phyloP scores from a whole-genome alignment of 2,888 invertebrate species.

The Clistopyga incitator region DNA sequence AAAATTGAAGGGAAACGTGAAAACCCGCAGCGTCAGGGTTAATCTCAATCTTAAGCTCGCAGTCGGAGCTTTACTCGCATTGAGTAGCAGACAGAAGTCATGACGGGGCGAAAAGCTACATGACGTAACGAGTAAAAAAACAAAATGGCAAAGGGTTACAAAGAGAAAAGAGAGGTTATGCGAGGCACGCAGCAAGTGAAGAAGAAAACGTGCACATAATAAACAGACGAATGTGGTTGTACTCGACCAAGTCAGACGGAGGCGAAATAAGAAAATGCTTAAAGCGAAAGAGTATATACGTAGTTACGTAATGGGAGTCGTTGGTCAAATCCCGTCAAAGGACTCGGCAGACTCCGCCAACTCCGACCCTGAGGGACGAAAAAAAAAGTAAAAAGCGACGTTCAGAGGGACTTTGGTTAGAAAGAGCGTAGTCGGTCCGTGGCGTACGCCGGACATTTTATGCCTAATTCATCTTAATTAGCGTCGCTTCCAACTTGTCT shows the following conservation, averaged over 20 bases:
- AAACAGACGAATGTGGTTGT: slow-evolving; percentile 5
- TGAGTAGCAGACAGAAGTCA: background rate
- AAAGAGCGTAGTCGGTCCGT: background rate
- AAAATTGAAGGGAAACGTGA: background rate
- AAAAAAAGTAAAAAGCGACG: slow-evolving; percentile 35
- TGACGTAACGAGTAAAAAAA: slow-evolving; percentile 17
- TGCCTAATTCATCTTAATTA: slow-evolving; percentile 70
- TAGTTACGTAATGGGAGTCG: slow-evolving; percentile 25
- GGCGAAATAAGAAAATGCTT: slow-evolving; percentile 42
- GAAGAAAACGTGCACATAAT: background rate
- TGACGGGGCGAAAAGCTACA: background rate
- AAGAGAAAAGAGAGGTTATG: background rate
- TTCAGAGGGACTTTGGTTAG: slow-evolving; percentile 18
- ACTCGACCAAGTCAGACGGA: slow-evolving; percentile 22
- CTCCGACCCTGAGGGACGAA: slow-evolving; percentile 21
- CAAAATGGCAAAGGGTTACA: background rate
- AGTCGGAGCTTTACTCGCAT: slow-evolving; percentile 35
- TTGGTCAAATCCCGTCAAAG: slow-evolving; percentile 38
- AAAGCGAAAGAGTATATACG: slow-evolving; percentile 27
- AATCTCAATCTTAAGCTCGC: background rate
- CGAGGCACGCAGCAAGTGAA: slow-evolving; percentile 4
- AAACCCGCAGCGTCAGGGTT: background rate
- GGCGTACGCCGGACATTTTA: slow-evolving; percentile 53
- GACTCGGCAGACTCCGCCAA: background rate
- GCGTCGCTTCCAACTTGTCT: slow-evolving; percentile 58